Conservation (phyloP, 2,797 vertebrate species). For the Craterocephalus amniculus region DNA sequence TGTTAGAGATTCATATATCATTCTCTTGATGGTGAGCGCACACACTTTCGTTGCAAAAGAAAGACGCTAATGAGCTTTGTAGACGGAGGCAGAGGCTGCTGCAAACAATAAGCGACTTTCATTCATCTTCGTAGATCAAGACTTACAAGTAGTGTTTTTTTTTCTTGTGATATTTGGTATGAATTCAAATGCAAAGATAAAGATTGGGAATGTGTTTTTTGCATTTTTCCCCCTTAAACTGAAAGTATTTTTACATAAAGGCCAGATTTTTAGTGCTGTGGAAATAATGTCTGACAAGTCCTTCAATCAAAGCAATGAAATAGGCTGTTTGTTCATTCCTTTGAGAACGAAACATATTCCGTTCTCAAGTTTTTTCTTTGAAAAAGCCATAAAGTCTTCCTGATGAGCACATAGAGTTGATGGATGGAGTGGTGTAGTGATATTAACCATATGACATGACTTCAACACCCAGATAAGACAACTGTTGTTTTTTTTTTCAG, state of each 20-base stretch:
- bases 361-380: too few species aligned
- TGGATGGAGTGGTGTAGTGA: too few species aligned
- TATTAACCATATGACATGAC: not conserved
- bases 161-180: not conserved
- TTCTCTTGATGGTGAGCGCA: slow-evolving; percentile 54
- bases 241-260: not conserved
- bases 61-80: slow-evolving; percentile 33
- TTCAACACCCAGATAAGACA: not conserved
- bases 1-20: slow-evolving; percentile 67
- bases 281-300: not conserved
- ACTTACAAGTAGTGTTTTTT: not conserved
- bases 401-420: too few species aligned
- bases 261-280: not conserved
- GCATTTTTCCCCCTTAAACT: too few species aligned
- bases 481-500: not conserved
- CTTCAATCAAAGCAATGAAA: not conserved
- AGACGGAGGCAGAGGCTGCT: slow-evolving; percentile 25
- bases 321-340: too few species aligned
- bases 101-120: slow-evolving; percentile 22
- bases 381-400: too few species aligned
- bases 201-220: too few species aligned
- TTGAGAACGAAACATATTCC: too few species aligned
- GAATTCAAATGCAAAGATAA: not conserved
- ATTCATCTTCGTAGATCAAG: slow-evolving; percentile 22
- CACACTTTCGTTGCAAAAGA: slow-evolving; percentile 36